Evolutionary conservation across 2,888 invertebrate species (phyloP).

Genomic region (Acanthosepion pharaonis): DNA sequence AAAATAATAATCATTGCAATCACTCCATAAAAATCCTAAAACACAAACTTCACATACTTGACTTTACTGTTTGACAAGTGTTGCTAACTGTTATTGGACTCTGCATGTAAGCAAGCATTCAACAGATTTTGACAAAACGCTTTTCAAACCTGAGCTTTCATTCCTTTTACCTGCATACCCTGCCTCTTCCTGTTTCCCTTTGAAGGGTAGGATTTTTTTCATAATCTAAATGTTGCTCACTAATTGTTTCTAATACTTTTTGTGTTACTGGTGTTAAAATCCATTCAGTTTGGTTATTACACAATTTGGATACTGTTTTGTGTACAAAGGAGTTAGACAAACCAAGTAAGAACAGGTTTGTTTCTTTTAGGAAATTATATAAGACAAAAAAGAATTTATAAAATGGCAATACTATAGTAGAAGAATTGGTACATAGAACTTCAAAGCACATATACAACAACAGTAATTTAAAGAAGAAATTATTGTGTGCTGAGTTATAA

Average conservation of each 20-base stretch:
- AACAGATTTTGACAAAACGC: neutral
- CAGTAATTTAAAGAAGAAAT: too few species aligned
- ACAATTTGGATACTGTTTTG: neutral
- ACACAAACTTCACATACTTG: slow-evolving; percentile 37
- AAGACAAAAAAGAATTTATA: too few species aligned
- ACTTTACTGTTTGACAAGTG: neutral
- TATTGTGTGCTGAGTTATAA: too few species aligned
- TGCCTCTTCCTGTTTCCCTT: neutral
- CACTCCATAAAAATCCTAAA: neutral
- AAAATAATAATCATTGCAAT: neutral
- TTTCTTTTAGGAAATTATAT: neutral
- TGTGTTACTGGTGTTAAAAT: neutral
- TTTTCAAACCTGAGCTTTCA: neutral
- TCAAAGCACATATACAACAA: too few species aligned
- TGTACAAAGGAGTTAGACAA: neutral
- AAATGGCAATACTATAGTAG: too few species aligned
- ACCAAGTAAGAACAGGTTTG: neutral
- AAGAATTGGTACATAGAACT: too few species aligned
- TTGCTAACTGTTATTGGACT: neutral
- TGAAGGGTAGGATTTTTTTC: too few species aligned
- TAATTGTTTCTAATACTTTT: neutral
- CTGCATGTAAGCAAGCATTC: neutral
- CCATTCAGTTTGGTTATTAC: neutral
- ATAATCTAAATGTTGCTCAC: neutral
- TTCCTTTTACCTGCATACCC: neutral